These are phyloP conservation scores for Chymomyza caudatula DNA, from an alignment of 2,888 invertebrate genomes.

Conservation along the genomic window DNA sequence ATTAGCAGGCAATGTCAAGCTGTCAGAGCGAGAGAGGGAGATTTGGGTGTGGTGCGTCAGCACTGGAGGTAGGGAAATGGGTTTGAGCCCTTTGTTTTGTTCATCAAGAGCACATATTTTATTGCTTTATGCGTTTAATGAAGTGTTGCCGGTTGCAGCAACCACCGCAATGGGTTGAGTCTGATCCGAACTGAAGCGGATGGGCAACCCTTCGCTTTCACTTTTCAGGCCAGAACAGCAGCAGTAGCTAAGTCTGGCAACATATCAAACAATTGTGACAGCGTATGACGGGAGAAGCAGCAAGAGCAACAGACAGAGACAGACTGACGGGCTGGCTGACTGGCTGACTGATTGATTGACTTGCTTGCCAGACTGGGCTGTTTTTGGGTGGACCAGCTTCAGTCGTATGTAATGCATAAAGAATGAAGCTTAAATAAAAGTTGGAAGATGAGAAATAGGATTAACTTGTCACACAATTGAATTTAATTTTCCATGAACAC, in stretches of 20 bases:
- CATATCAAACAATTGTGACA: slow-evolving; percentile 68
- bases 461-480: slow-evolving; percentile 77
- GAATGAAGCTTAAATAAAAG: slow-evolving; percentile 72
- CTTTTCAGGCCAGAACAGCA: slow-evolving; percentile 34
- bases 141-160: slow-evolving; percentile 54
- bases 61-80: slow-evolving; percentile 5
- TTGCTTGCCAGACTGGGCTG: slow-evolving; percentile 27
- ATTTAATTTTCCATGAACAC: slow-evolving; percentile 74
- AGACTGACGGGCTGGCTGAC: slow-evolving; percentile 22
- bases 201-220: slow-evolving; percentile 62
- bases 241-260: slow-evolving; percentile 7
- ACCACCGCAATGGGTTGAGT: not conserved
- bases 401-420: slow-evolving; percentile 65
- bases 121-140: slow-evolving; percentile 71
- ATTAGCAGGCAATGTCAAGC: slow-evolving; percentile 63
- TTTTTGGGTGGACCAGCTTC: not conserved
- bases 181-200: not conserved
- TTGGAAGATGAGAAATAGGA: slow-evolving; percentile 73
- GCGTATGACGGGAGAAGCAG: slow-evolving; percentile 31
- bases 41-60: not conserved
- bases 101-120: slow-evolving; percentile 59
- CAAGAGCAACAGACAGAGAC: too few species aligned
- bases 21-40: slow-evolving; percentile 39
- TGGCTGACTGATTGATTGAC: slow-evolving; percentile 26
- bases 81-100: slow-evolving; percentile 41